These are phyloP conservation scores for Sphaerodactylus townsendi DNA, from an alignment of 2,113 vertebrate genomes.

Conservation along the genomic window DNA sequence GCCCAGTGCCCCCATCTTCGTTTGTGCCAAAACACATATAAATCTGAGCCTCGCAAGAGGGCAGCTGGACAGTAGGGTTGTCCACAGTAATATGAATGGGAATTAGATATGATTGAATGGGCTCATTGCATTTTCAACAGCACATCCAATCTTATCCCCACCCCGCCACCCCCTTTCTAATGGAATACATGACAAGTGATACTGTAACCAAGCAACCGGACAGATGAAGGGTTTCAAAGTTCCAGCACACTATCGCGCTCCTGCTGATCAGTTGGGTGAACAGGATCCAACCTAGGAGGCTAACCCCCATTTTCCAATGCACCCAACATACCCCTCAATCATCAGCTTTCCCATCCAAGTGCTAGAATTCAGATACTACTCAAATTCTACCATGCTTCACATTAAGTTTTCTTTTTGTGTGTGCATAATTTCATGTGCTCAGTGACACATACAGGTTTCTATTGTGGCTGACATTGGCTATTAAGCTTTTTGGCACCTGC, in stretches of 20 bases:
- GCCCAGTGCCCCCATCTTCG: slow-evolving; percentile 76
- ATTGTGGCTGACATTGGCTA: neutral
- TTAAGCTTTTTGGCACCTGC: too few relatives aligned
- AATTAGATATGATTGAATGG: slow-evolving; percentile 78
- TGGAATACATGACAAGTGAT: slow-evolving; percentile 75
- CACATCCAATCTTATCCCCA: slow-evolving; percentile 68
- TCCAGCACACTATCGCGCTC: slow-evolving; percentile 63
- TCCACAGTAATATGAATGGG: slow-evolving; percentile 76
- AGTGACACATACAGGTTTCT: neutral
- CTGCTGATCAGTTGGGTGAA: slow-evolving; percentile 48
- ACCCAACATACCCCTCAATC: neutral
- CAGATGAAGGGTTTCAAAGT: slow-evolving; percentile 73
- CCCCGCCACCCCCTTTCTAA: slow-evolving; percentile 60
- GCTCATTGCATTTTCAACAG: slow-evolving; percentile 71
- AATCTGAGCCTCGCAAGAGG: slow-evolving; percentile 71
- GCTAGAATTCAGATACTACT: neutral
- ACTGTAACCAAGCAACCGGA: slow-evolving; percentile 80
- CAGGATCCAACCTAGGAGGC: slow-evolving; percentile 26
- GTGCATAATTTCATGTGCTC: slow-evolving; percentile 18
- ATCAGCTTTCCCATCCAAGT: neutral
- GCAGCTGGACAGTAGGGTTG: slow-evolving; percentile 82
- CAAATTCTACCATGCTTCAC: slow-evolving; percentile 21
- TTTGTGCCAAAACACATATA: slow-evolving; percentile 79
- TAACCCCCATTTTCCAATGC: slow-evolving; percentile 35
- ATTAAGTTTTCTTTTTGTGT: neutral